These are phyloP conservation scores for Tetrax tetrax DNA, from an alignment of 2,113 vertebrate species.

Conservation along the genomic window DNA sequence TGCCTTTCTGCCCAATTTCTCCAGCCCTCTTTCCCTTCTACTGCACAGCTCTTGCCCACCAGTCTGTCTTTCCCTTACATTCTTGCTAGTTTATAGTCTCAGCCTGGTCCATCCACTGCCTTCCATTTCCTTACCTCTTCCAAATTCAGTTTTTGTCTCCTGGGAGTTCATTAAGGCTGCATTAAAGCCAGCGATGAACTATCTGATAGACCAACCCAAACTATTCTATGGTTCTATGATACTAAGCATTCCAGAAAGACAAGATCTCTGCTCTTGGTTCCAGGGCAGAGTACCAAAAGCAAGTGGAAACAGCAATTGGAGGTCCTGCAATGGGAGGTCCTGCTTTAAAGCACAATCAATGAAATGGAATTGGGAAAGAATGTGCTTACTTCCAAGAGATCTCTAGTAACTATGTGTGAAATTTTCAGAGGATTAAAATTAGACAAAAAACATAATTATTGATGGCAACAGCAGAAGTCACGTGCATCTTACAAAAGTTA, in stretches of 20 bases:
- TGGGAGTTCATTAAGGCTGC: not conserved
- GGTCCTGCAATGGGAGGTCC: not conserved
- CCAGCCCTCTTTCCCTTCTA: not conserved
- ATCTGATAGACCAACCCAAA: not conserved
- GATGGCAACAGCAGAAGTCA: not conserved
- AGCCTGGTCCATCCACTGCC: not conserved
- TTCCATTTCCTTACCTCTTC: not conserved
- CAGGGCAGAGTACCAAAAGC: not conserved
- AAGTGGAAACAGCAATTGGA: not conserved
- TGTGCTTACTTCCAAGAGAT: not conserved
- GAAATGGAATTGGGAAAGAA: not conserved
- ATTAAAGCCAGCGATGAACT: not conserved
- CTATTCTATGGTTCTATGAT: too few species aligned
- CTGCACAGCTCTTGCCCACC: not conserved
- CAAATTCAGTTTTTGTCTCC: not conserved
- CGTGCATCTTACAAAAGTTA: not conserved
- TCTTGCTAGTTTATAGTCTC: not conserved
- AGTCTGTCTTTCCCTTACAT: not conserved
- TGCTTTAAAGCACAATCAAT: not conserved
- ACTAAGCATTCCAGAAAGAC: not conserved
- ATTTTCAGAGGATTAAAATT: not conserved
- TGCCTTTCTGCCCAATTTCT: not conserved
- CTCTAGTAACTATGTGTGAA: not conserved
- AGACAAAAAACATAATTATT: not conserved
- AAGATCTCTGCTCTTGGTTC: not conserved